Conservation (phyloP, 2,888 invertebrate species). For the Myopa testacea region DNA sequence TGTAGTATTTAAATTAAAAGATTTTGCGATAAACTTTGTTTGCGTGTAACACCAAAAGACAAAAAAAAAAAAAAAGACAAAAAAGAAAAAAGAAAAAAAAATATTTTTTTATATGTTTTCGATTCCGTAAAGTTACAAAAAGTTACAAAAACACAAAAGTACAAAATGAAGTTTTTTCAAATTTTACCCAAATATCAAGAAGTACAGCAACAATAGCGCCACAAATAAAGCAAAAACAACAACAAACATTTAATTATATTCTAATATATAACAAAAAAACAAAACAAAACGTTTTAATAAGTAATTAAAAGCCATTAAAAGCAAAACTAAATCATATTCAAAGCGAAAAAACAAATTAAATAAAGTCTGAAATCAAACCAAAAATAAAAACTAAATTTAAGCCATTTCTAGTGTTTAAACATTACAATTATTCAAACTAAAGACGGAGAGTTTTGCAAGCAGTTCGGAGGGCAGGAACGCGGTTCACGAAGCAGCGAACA, state of each 20-base stretch:
- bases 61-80: neutral
- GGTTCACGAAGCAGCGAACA: slow-evolving; percentile 38
- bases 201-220: slow-evolving; percentile 48
- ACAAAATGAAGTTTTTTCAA: neutral
- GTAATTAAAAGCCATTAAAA: neutral
- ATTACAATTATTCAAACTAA: slow-evolving; percentile 48
- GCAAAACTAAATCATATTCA: neutral
- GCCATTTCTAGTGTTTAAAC: slow-evolving; percentile 33
- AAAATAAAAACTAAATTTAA: slow-evolving; percentile 43
- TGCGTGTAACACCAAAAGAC: neutral
- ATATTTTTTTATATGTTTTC: slow-evolving; percentile 47
- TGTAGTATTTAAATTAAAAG: slow-evolving; percentile 43
- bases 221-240: slow-evolving; percentile 44
- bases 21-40: slow-evolving; percentile 20
- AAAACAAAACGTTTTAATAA: slow-evolving; percentile 41
- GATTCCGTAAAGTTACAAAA: slow-evolving; percentile 38
- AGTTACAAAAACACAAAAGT: slow-evolving; percentile 22
- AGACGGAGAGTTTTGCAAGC: slow-evolving; percentile 53
- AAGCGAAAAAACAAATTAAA: neutral
- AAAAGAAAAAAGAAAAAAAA: neutral
- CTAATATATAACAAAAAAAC: neutral
- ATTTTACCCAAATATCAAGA: slow-evolving; percentile 10
- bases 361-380: slow-evolving; percentile 49
- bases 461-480: slow-evolving; percentile 22
- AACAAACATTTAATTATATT: slow-evolving; percentile 42